Conservation (phyloP, 2,797 vertebrate genomes). For the Notolepis coatsorum region DNA sequence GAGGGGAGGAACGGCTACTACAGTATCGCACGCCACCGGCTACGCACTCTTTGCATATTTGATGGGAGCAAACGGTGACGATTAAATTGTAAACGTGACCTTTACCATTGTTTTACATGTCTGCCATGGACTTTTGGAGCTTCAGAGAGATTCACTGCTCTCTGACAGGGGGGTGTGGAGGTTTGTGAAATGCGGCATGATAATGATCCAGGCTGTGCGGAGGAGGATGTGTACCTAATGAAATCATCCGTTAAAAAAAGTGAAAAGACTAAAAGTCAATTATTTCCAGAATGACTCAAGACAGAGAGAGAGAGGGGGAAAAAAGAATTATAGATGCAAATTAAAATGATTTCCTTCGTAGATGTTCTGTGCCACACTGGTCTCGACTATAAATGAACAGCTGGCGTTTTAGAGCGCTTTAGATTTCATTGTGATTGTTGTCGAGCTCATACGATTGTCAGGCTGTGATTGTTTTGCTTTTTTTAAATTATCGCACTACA, state of each 20-base stretch:
- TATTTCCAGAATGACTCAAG: conserved; percentile 43
- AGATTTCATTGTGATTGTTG: conserved; percentile 3
- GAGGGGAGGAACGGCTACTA: conserved; percentile 19
- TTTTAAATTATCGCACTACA: background rate
- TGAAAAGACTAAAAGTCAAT: conserved; percentile 48
- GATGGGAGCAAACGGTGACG: conserved; percentile 33
- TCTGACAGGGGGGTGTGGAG: conserved; percentile 15
- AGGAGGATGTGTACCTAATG: conserved; percentile 51
- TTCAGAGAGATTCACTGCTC: conserved; percentile 18
- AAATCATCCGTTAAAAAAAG: conserved; percentile 64
- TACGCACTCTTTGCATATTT: conserved; percentile 37
- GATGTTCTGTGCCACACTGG: conserved; percentile 12
- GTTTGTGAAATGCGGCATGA: conserved; percentile 40
- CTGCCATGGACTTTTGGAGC: conserved; percentile 5
- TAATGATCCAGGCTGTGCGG: conserved; percentile 46
- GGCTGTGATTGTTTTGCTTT: background rate
- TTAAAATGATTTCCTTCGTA: conserved; percentile 44
- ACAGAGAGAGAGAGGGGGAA: conserved; percentile 36
- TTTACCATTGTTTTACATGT: conserved; percentile 36
- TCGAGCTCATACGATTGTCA: background rate
- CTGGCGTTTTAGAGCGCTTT: conserved; percentile 19
- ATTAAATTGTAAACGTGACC: conserved; percentile 46
- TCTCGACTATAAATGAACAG: conserved; percentile 13
- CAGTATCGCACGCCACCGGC: conserved; percentile 20
- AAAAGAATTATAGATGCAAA: conserved; percentile 28